Percentiles rank a stretch among this genome's conserved stretches.
These are phyloP conservation scores for Muscicapa striata DNA, from an alignment of 2,797 vertebrate genomes.

Conservation along the genomic window DNA sequence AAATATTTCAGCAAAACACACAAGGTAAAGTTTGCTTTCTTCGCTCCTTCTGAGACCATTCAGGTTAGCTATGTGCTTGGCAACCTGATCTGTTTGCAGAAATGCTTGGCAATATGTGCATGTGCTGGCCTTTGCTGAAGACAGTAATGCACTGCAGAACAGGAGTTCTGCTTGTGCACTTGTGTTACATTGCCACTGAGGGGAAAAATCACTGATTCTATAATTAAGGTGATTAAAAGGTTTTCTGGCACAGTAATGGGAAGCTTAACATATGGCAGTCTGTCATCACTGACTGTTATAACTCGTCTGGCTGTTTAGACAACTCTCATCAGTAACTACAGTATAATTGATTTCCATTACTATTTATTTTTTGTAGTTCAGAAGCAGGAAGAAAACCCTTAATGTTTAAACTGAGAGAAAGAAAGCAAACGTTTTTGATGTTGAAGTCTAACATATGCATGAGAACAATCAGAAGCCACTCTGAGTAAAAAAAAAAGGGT, in stretches of 20 bases:
- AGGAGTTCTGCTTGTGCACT: not conserved
- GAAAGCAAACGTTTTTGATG: not conserved
- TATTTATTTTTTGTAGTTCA: slow-evolving; percentile 16
- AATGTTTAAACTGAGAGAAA: slow-evolving; percentile 12
- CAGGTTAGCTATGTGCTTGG: not conserved
- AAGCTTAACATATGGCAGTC: slow-evolving; percentile 24
- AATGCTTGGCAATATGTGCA: not conserved
- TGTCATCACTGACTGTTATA: slow-evolving; percentile 37
- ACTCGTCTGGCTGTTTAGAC: not conserved
- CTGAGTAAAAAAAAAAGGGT: not conserved
- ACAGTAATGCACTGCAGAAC: not conserved
- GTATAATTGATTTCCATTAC: slow-evolving; percentile 14
- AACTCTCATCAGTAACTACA: not conserved
- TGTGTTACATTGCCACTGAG: not conserved
- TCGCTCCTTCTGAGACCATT: not conserved
- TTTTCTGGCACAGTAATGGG: not conserved
- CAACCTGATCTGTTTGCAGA: not conserved
- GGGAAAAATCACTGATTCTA: not conserved
- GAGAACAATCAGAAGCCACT: not conserved
- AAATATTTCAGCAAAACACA: slow-evolving; percentile 90
- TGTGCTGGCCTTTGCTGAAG: not conserved
- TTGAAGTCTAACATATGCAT: not conserved
- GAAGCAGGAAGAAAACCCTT: slow-evolving; percentile 11
- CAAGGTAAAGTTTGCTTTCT: slow-evolving; percentile 78
- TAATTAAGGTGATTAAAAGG: slow-evolving; percentile 36